Conservation (phyloP, 2,113 vertebrate species). For the Podilymbus podiceps region DNA sequence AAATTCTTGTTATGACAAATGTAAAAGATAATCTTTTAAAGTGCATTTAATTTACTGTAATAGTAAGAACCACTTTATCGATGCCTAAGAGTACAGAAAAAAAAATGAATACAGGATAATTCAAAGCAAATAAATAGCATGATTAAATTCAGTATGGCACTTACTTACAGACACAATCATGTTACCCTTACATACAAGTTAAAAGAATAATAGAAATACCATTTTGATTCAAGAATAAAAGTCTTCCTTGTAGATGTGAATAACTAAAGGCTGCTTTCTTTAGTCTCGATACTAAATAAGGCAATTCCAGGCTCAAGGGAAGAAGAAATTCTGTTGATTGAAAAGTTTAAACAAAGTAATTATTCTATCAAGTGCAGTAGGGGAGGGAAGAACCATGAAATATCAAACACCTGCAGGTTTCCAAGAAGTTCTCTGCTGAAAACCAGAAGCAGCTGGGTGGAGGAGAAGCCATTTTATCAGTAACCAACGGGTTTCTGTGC, state of each 20-base stretch:
- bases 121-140: conserved; percentile 73
- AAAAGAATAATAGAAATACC: conserved; percentile 59
- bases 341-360: conserved; percentile 37
- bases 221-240: conserved; percentile 65
- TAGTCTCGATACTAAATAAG: background rate
- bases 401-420: conserved; percentile 35
- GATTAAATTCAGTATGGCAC: conserved; percentile 67
- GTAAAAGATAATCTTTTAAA: conserved; percentile 72
- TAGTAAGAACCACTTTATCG: conserved; percentile 60
- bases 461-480: conserved; percentile 46
- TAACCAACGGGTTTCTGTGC: conserved; percentile 20
- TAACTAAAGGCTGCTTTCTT: conserved; percentile 48
- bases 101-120: conserved; percentile 65
- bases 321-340: conserved; percentile 3
- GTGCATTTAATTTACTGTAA: conserved; percentile 71
- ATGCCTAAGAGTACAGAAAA: conserved; percentile 55
- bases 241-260: background rate
- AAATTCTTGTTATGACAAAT: conserved; percentile 77
- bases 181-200: conserved; percentile 33
- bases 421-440: background rate
- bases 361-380: background rate
- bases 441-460: conserved; percentile 45
- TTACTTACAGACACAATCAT: conserved; percentile 64
- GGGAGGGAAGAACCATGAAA: background rate
- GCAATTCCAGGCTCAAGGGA: background rate